These are phyloP conservation scores for Poecile montanus DNA, from an alignment of 2,797 vertebrate species.

Conservation along the genomic window DNA sequence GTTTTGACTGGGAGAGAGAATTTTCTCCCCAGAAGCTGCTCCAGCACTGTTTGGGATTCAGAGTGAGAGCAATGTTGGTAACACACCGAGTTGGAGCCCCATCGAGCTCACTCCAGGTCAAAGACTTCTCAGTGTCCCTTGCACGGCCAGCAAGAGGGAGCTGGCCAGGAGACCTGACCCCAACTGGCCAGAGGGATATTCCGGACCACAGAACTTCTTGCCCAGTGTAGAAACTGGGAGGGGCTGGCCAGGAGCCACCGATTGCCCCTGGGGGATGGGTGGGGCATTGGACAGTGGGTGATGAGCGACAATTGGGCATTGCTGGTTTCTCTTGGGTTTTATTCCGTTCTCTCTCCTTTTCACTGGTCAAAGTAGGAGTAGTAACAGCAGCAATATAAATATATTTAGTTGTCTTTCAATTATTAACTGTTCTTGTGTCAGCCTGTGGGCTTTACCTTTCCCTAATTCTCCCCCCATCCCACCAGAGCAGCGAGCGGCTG, in stretches of 20 bases:
- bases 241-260: background rate
- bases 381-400: background rate
- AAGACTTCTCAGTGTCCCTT: background rate
- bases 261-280: background rate
- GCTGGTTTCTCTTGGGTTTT: background rate
- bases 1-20: background rate
- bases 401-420: background rate
- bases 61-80: rapidly evolving
- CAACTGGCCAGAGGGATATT: background rate
- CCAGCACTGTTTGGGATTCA: background rate
- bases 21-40: background rate
- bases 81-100: background rate
- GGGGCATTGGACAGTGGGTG: background rate
- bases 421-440: background rate
- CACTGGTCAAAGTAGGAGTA: background rate
- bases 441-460: no score
- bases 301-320: background rate
- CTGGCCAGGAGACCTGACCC: background rate
- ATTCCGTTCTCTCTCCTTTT: background rate
- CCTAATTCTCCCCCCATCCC: no score
- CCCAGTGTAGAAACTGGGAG: background rate
- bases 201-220: background rate
- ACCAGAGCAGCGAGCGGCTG: no score
- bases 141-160: background rate
- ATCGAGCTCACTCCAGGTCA: background rate